Percentiles rank a stretch among this genome's conserved stretches.
These are phyloP conservation scores for Automeris io DNA, from an alignment of 2,888 invertebrate species.

Conservation along the genomic window DNA sequence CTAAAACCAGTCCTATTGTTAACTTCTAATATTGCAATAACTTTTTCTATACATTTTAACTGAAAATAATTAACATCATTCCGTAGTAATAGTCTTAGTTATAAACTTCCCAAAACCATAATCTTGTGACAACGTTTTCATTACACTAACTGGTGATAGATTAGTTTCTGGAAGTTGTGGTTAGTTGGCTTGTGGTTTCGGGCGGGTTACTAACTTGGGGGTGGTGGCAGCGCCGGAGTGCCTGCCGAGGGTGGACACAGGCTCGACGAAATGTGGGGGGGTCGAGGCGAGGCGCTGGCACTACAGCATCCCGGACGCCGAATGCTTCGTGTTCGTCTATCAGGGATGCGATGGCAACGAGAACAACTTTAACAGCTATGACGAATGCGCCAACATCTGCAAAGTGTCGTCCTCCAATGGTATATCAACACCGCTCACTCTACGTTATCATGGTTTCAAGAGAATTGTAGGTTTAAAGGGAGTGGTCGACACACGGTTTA, in stretches of 20 bases:
- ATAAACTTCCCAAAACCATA: too few species aligned
- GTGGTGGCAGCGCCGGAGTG: slow-evolving; percentile 48
- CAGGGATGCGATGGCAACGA: slow-evolving; percentile 92
- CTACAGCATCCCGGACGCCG: slow-evolving; percentile 81
- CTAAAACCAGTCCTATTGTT: too few species aligned
- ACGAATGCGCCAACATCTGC: slow-evolving; percentile 77
- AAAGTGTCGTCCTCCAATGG: slow-evolving; percentile 20
- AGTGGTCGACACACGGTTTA: too few species aligned
- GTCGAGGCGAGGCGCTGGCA: slow-evolving; percentile 80
- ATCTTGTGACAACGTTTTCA: neutral
- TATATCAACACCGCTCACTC: slow-evolving; percentile 17
- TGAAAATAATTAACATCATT: too few species aligned
- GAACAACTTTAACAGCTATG: slow-evolving; percentile 88
- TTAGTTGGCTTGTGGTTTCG: neutral
- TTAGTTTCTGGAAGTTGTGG: neutral
- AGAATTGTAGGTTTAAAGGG: too few species aligned
- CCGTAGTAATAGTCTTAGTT: too few species aligned
- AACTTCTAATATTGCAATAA: too few species aligned
- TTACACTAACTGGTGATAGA: neutral
- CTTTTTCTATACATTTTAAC: too few species aligned
- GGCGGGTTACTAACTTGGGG: slow-evolving; percentile 23
- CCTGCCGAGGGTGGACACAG: slow-evolving; percentile 39
- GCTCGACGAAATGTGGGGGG: slow-evolving; percentile 28
- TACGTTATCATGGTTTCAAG: neutral
- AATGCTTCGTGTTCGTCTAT: slow-evolving; percentile 88